Conservation (phyloP, 2,113 vertebrate genomes). For the Potamarius usumacintae region DNA sequence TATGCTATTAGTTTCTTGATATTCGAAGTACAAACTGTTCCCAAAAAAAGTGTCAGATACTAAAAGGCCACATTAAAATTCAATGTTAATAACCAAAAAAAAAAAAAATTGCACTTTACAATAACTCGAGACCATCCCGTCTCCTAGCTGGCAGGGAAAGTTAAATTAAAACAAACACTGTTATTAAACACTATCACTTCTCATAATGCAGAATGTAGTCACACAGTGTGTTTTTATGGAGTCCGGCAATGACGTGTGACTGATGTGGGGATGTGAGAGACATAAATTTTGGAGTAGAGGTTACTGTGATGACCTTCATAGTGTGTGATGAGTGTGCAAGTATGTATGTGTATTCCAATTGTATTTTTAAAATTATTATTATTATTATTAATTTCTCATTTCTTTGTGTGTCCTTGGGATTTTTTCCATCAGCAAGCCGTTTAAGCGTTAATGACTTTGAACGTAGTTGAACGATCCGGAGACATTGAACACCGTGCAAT, state of each 20-base stretch:
- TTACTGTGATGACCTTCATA: background rate
- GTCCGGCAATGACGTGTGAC: conserved; percentile 8
- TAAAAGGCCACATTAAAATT: background rate
- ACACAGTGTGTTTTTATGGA: background rate
- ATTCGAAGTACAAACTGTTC: background rate
- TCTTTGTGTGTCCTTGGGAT: background rate
- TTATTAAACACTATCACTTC: background rate
- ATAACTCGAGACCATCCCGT: too few species aligned
- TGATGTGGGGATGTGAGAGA: background rate
- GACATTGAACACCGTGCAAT: background rate
- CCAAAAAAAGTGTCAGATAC: background rate
- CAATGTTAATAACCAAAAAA: background rate
- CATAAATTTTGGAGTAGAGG: conserved; percentile 3
- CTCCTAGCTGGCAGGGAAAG: background rate
- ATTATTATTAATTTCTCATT: background rate
- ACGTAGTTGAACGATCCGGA: too few species aligned
- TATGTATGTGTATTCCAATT: background rate
- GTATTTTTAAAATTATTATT: background rate
- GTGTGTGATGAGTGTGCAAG: background rate
- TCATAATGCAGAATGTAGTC: background rate
- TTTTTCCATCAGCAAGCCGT: background rate
- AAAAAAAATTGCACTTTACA: background rate
- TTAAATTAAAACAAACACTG: background rate
- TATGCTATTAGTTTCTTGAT: background rate
- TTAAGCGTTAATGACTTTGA: background rate